Evolutionary conservation across 2,113 vertebrate genomes (phyloP), one percentile per base, ranked within the genome.

Genomic region (Suncus etruscus): DNA sequence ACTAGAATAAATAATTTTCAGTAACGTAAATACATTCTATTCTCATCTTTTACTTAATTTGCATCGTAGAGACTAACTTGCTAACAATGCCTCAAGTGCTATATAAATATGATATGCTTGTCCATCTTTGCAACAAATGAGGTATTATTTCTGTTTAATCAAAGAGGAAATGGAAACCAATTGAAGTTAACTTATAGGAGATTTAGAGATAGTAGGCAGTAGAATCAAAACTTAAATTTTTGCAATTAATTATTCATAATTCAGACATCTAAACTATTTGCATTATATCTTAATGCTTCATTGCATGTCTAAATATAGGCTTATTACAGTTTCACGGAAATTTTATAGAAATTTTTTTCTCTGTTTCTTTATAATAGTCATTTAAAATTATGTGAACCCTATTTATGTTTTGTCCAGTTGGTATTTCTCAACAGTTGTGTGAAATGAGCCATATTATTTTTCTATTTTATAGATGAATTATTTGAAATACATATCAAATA

Each of bases 221-320:
- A 6, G 20, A 69, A 11, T 6, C 48, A 11, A 94, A 79, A 90
- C 29, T 47, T 86, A 68, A 84, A 61, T 80, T 15, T 75, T 86
- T 25, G n/a, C 22, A 65, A 31, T 47, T 80, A 70, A 27, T 70
- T 81, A 18, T 66, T 76, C 4, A 6, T 50, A 24, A 90, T 65
- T 74, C 73, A 83, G 77, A 76, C 16, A 73, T 29, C 29, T 25
- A 50, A 5, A 47, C 6, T 86, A 8, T 85, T 79, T 29, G 15
- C 15, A 24, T 27, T 68, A 25, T 16, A 70, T 3, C 7, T 39
- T 58, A 63, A 50, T 87, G 18, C 58, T 73, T 83, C 1, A 16
- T n/a, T 18, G 77, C 11, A 73, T 47, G 29, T 11, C 20, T 48
- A 87, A 87, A 78, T 54, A 72, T 29, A 50, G 15, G 4, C 29